Base-by-base conservation (phyloP, 2,113 vertebrate genomes). In the Odocoileus hemionus region DNA sequence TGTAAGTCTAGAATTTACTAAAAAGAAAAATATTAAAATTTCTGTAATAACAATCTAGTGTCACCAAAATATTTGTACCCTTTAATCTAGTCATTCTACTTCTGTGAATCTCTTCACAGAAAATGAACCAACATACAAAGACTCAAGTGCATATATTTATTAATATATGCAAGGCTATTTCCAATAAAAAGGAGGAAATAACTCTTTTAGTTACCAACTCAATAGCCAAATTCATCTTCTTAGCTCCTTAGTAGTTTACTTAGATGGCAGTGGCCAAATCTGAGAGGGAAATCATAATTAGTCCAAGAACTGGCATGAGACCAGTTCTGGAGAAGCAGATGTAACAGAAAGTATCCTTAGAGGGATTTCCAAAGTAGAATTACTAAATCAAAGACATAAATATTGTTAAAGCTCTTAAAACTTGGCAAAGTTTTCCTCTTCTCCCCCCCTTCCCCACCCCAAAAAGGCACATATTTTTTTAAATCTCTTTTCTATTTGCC, bases 21-120 rank as follows among this genome's bases (percentile, higher is more conserved):
- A 92, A 90, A 89, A 96, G 36, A 86, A 91, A 96, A 94, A 74
- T n/a, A 83, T 55, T 88, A 89, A 84, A 96, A 55, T 94, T 86
- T 28, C 26, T 58, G 6, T 89, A 85, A 55, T 78, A 61, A 74
- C 43, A 55, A 95, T 17, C 47, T 60, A 50, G 11, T 76, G 45
- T 61, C 60, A 89, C 91, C 79, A 89, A 94, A 96, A 94, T 70
- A 91, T 6, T 39, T 58, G 92, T 43, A 80, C 5, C 9, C 84
- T 97, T 96, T 76, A 17, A 89, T 84, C 23, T 85, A 89, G 39
- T 85, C 39, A 93, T 88, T 92, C 86, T 88, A 94, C 47, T 90
- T 85, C 11, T 92, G 9, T 88, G 79, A 97, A 60, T 94, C 4
- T 26, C 79, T 80, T 85, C 28, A 64, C 78, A 95, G 55, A 86